These are phyloP conservation scores for Himalopsyche kuldschensis DNA, from an alignment of 2,888 invertebrate species.

Conservation along the genomic window DNA sequence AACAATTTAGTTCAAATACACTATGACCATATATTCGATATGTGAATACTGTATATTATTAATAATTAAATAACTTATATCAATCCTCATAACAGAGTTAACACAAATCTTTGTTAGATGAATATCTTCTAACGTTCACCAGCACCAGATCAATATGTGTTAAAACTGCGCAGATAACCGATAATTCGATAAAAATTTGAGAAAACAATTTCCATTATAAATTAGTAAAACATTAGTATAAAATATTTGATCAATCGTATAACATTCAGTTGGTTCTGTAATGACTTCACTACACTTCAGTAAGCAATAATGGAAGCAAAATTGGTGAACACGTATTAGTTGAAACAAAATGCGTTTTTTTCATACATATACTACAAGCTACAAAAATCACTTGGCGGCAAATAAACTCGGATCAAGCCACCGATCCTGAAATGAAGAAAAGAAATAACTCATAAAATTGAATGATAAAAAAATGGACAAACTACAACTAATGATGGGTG, in stretches of 20 bases:
- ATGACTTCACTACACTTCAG: background rate
- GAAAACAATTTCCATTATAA: too few species aligned
- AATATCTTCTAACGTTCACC: background rate
- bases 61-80: too few species aligned
- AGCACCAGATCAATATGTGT: background rate
- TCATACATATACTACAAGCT: background rate
- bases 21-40: too few species aligned
- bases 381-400: slow-evolving; percentile 11
- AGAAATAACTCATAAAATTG: background rate
- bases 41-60: too few species aligned
- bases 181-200: background rate
- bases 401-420: slow-evolving; percentile 30
- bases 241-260: too few species aligned
- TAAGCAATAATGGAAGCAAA: background rate
- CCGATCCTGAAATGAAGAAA: slow-evolving; percentile 42
- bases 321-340: background rate
- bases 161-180: background rate
- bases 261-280: background rate
- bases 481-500: too few species aligned
- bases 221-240: too few species aligned
- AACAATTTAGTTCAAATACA: too few species aligned
- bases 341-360: background rate
- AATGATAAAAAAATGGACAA: too few species aligned
- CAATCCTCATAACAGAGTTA: too few species aligned
- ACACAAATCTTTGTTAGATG: too few species aligned